Evolutionary conservation across 2,888 invertebrate species (phyloP), one percentile per base, ranked within the genome.

Genomic region (Pollenia amentaria): DNA sequence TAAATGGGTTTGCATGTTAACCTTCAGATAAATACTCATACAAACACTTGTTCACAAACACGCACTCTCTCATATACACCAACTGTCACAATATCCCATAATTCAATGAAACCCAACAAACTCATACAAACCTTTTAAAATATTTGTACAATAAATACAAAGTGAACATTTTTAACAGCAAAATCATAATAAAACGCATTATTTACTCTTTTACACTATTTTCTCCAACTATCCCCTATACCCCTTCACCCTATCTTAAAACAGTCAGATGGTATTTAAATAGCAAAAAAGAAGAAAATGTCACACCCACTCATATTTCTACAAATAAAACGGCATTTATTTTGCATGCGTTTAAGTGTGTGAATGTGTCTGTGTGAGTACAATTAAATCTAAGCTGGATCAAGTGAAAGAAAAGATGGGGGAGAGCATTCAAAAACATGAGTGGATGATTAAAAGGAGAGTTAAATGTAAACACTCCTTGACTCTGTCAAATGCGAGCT

Each of bases 1-100:
- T 70, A 80, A 76, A 76, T 75, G 80, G 29, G 16, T 76, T 70
- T 80, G 70, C 64, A 80, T 80, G 85, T 80, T 80, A 72, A 85
- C 75, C 75, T 76, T 85, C 72, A 76, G 76, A 70, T 21, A 44
- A 16, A 29, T 16, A 38, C 46, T 55, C 48, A 69, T 16, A 53
- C 29, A 29, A 29, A 29, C 29, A 29, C 29, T 29, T 29, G 4
- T 29, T 29, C n/a, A 29, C 38, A 48, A 14, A 62, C 16, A 21
- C 16, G 53, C 51, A 65, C n/a, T 3, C 6, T 29, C 29, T 57
- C 48, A 9, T 21, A 21, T 3, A 14, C 12, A 44, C n/a, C 14
- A 70, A 42, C 16, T 51, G 1, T 51, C 16, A 16, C 16, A 8
- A 51, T n/a, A 51, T 51, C 14, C 29, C 29, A 29, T 6, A 29